Evolutionary conservation across 1,140 invertebrate species (phyloP), one percentile per base, ranked within the genome.

Genomic region (Zaprionus tsacasi): DNA sequence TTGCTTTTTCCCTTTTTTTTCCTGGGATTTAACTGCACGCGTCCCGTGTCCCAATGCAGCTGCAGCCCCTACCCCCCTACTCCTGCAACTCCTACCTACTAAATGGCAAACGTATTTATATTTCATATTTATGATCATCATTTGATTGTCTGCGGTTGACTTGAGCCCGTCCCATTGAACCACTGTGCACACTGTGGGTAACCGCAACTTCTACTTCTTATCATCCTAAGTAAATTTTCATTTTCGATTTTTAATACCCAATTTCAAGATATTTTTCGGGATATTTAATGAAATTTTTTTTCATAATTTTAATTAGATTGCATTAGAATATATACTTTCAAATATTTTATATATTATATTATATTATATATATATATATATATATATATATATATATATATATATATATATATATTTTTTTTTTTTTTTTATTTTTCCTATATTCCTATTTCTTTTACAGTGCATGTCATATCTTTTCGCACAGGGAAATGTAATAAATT

Each of bases 81-180:
- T 33, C 21, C 33, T 21, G 1, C 52, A 50, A 21, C 35, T 21
- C n/a, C 40, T 25, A 65, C 61, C 57, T 79, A 10, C 5, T 50
- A 50, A 91, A 91, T 91, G 67, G 73, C 69, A 91, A 76, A 81
- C 78, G 82, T 82, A 91, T 91, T 91, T 87, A 75, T 81, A 73
- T 87, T 91, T 87, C 82, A 87, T 83, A 81, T 91, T 90, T 87
- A 86, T 90, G 82, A 83, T 87, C 72, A 80, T 76, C 70, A 67
- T 88, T 88, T 75, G 70, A 87, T 91, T 83, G 76, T 77, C 33
- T 72, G 78, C 25, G 72, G 61, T 65, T 75, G 15, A 52, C 45
- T 43, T 15, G 8, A 38, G 30, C 25, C 3, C 7, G 21, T 45
- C 6, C 38, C 25, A 27, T 33, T 55, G 45, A 21, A 33, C 33